Evolutionary conservation across 1,140 invertebrate genomes (phyloP), one percentile per base, ranked within the genome.

Genomic region (Cotesia chilonis): DNA sequence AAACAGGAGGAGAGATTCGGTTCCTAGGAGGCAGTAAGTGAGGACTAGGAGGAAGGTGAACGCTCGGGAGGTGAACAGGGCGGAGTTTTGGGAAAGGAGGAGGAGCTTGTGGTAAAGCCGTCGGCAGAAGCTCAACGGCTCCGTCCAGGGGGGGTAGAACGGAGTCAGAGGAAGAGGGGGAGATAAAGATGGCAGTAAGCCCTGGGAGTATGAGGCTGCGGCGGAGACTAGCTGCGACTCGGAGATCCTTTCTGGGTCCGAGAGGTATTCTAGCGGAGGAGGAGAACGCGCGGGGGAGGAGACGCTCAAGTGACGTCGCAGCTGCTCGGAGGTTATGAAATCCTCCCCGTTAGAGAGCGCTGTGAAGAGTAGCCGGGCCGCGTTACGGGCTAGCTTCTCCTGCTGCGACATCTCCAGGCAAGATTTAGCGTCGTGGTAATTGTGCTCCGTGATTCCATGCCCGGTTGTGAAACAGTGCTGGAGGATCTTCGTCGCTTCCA

Each of bases 291-390:
- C n/a, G 52, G 64, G 51, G 10, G 20, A 37, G 10, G 10, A 54
- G 28, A 36, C 12, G 7, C n/a, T 14, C 35, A 71, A 12, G 60
- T 73, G 60, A 4, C 55, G 28, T 7, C 47, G 55, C 1, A 95
- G 83, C 79, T 94, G 94, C 51, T 91, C 92, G 54, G 92, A 94
- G 55, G 92, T 96, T 60, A 95, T 95, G 75, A 93, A 95, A 77
- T 95, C 92, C 82, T 93, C 92, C 9, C 94, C 94, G 83, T 94
- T 94, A 2, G 93, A 94, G 20, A 96, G 84, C 80, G 94, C 93
- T 1, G 91, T 91, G 84, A 96, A 96, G 70, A 97, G 90, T 82
- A 94, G 92, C 65, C 92, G 88, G 0, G 95, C 95, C 6, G 95
- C 95, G 87, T 92, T 91, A 68, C 94, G 90, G 0, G 94, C 93